Percentiles rank a stretch among this genome's conserved stretches.
Evolutionary conservation across 2,888 invertebrate genomes (phyloP).

Genomic region (Physocephala rufipes): DNA sequence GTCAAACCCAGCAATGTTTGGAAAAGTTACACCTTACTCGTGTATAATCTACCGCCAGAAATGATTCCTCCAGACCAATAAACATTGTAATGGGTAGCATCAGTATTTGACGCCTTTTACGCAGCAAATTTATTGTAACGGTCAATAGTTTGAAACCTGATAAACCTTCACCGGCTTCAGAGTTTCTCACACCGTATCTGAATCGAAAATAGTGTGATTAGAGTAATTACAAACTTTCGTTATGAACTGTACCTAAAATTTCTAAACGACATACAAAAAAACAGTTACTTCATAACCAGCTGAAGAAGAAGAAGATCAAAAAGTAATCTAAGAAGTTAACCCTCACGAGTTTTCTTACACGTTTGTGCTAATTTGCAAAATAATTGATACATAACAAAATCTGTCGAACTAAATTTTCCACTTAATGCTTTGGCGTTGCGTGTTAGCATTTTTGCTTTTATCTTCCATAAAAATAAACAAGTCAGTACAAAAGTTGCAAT

Average conservation of each 20-base stretch:
- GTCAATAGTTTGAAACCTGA: conserved; percentile 75
- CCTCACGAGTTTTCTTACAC: conserved; percentile 18
- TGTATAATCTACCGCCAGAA: conserved; percentile 85
- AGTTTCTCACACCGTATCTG: conserved; percentile 71
- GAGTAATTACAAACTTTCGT: conserved; percentile 31
- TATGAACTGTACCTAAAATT: conserved; percentile 27
- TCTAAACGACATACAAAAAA: neutral
- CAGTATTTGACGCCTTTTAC: conserved; percentile 81
- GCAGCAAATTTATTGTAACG: conserved; percentile 80
- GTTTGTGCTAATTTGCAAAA: conserved; percentile 27
- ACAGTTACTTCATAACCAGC: neutral
- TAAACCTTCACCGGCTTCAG: conserved; percentile 68
- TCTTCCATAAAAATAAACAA: neutral
- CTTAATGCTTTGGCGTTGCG: conserved; percentile 18
- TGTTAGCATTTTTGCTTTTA: conserved; percentile 14
- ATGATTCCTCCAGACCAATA: conserved; percentile 93
- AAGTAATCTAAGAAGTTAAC: neutral
- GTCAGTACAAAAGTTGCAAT: neutral
- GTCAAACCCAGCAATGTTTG: too few species aligned
- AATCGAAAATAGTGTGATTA: too few species aligned
- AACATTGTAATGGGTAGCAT: conserved; percentile 91
- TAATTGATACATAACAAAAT: conserved; percentile 27
- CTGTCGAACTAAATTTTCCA: conserved; percentile 26
- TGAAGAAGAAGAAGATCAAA: neutral
- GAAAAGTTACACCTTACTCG: conserved; percentile 71